Conservation (phyloP, 2,797 vertebrate species). For the Morelia viridis region DNA sequence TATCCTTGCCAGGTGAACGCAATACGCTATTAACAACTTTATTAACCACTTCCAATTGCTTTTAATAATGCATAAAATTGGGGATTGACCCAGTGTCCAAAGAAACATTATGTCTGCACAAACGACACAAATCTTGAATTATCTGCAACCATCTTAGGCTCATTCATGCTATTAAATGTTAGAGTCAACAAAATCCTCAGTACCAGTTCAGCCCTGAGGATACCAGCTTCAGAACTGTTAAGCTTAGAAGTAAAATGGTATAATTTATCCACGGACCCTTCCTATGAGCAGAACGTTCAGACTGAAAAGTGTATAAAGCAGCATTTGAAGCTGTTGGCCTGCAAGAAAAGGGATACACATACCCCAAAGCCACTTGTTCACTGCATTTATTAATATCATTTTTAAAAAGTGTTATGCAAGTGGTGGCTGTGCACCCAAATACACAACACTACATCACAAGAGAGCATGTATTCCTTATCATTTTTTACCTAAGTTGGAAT, state of each 20-base stretch:
- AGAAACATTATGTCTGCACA: not conserved
- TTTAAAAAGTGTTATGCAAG: not conserved
- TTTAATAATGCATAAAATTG: conserved; percentile 16
- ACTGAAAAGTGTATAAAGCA: not conserved
- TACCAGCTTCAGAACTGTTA: not conserved
- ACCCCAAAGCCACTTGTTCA: not conserved
- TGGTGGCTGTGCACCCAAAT: not conserved
- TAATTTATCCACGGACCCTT: not conserved
- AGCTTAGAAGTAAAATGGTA: not conserved
- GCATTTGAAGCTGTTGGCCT: not conserved
- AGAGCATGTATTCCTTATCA: not conserved
- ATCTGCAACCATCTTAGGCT: not conserved
- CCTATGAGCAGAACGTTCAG: not conserved
- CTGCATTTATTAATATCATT: not conserved
- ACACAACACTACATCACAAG: not conserved
- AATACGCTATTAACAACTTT: not conserved
- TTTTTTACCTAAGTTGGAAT: not conserved
- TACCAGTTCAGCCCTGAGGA: not conserved
- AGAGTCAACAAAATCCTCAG: not conserved
- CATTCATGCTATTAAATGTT: not conserved
- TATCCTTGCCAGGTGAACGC: not conserved
- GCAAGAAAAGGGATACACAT: not conserved
- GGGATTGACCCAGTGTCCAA: conserved; percentile 4
- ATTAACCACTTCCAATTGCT: conserved; percentile 1
- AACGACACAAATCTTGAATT: conserved; percentile 3